Evolutionary conservation across 2,797 vertebrate species (phyloP), one percentile per base, ranked within the genome.

Genomic region (Silurus aristotelis): DNA sequence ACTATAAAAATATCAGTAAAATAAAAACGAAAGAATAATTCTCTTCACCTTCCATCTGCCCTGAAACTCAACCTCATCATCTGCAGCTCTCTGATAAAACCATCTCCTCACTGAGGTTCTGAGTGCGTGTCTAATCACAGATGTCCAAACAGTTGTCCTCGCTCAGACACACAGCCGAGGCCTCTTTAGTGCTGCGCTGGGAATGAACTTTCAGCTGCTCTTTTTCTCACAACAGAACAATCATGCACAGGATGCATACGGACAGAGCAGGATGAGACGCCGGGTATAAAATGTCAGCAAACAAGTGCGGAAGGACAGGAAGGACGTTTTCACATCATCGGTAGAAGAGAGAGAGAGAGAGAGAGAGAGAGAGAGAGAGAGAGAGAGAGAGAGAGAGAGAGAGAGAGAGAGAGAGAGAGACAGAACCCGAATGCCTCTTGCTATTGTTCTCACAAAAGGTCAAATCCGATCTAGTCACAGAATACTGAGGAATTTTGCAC

Each of bases 371-470:
- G 46, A 48, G 8, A 48, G n/a, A n/a, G n/a, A n/a, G 48, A 52
- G 9, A 52, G 3, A 6, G 7, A 52, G 48, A 52, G 48, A 9
- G 48, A 52, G 48, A 52, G 9, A 52, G 48, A 52, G 48, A 48
- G 5, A 48, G 5, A 48, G 48, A 48, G 48, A 52, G 88, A 87
- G 90, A 93, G 93, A 92, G 48, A 52, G 48, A 93, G 92, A 91
- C 91, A 93, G 92, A 93, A 93, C 91, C 90, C 86, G 94, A 94
- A 95, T 92, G 92, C 92, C 93, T 95, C 92, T 90, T 92, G 92
- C 94, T 93, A 95, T 95, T 96, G 95, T 95, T 95, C 93, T 91
- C 92, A 87, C 91, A 94, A 81, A 95, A 96, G 95, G 95, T 95
- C 95, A 96, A 94, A 94, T 85, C 92, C 93, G 94, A 94, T 95